Base-by-base conservation (phyloP, 2,797 vertebrate species). In the Todus mexicanus region DNA sequence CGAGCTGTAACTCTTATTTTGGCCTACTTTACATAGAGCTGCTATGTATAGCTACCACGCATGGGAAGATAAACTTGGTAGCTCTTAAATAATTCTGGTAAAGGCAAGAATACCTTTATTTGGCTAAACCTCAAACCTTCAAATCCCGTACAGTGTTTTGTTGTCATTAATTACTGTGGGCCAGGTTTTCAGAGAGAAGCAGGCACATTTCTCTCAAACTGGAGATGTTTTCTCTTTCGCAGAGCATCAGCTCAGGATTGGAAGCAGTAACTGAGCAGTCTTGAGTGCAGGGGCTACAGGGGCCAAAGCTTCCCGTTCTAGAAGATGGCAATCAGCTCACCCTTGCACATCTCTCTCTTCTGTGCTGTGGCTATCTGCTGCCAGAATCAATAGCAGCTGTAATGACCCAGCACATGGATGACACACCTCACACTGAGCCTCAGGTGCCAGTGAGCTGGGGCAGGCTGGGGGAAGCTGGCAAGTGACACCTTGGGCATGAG, bases 121-220 rank as follows among this genome's bases (percentile, higher is more conserved):
- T 97, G 92, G 88, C 94, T 97, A 71, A 95, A 93, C 88, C 96
- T 94, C 80, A 94, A 95, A 92, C 80, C 88, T 95, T 90, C 84
- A 74, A 96, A 78, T 91, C 78, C 92, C 57, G n/a, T 61, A 54
- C 85, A 78, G 59, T 93, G 72, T 94, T 76, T 53, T 77, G 72
- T 74, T 89, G 91, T 95, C 94, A 92, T 94, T 96, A 96, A 42
- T 84, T 95, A 94, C 95, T 84, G 90, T 92, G 88, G 84, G 27
- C 12, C 35, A 59, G 71, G 13, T 68, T 80, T 85, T 59, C 20
- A 54, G 63, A 64, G 60, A 50, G 29, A 65, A 45, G 14, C 29
- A 61, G 70, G n/a, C 77, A 40, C 47, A n/a, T 38, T 76, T 35
- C n/a, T 91, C 25, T 61, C 15, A 69, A 73, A 91, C 29, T 18